These are phyloP conservation scores for Globodera rostochiensis DNA, from an alignment of 1,140 invertebrate genomes.

Conservation along the genomic window DNA sequence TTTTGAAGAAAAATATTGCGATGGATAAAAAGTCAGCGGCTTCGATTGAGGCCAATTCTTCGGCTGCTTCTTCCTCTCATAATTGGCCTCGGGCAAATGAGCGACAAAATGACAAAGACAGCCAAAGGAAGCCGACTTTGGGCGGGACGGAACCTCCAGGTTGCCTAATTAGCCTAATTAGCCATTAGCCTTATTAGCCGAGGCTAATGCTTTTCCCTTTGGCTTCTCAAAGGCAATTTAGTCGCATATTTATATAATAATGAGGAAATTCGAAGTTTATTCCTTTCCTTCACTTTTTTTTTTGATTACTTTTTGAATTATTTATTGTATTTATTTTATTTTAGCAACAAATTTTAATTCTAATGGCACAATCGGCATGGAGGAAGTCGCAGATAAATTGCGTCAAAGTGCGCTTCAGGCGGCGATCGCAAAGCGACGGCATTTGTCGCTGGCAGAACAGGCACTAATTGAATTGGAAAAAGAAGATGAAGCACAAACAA, in stretches of 20 bases:
- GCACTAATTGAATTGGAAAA: background rate
- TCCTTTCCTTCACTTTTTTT: no score
- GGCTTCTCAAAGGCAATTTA: no score
- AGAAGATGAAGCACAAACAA: background rate
- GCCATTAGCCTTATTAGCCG: no score
- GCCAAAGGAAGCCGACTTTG: background rate
- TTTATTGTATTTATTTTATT: background rate
- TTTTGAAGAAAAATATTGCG: background rate
- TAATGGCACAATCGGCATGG: background rate
- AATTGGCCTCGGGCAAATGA: background rate
- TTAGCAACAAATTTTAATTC: background rate
- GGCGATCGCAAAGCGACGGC: background rate
- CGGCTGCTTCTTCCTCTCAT: background rate
- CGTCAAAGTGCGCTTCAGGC: background rate
- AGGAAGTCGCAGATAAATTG: background rate
- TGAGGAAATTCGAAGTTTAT: no score
- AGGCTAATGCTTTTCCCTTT: no score
- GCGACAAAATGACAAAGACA: background rate
- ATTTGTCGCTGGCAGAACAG: background rate
- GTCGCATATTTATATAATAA: no score
- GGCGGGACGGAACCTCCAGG: background rate
- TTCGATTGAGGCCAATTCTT: background rate
- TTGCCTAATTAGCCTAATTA: no score
- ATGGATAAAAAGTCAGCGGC: background rate
- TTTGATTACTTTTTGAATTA: no score